Evolutionary conservation across 2,888 invertebrate genomes (phyloP), one percentile per base, ranked within the genome.

Genomic region (Epinotia bilunana): DNA sequence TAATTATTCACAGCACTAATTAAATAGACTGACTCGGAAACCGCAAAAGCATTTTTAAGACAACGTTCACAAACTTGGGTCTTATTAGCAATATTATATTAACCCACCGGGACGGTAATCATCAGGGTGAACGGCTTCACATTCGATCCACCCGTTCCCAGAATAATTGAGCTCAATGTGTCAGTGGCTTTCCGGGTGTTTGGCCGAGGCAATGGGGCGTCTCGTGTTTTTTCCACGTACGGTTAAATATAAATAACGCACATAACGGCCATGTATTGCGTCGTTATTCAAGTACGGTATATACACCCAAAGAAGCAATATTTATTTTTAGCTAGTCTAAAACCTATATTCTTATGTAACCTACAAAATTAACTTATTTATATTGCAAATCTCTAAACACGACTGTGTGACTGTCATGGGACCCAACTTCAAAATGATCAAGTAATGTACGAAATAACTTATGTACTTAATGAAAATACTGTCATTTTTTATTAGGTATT

Each of bases 111-210:
- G 53, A 61, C 39, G 33, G 74, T 69, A 70, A 74, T 69, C 33
- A 57, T 74, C 11, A 61, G 49, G 58, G 69, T 46, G 58, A 58
- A 73, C 57, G 69, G 57, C 67, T 33, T 58, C 62, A 46, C 20
- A 73, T 73, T 68, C 55, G 68, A 62, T 69, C 68, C 64, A 67
- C 60, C 74, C 57, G 69, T 70, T 64, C 58, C 39, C 16, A 43
- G 63, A 74, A 74, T 74, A 74, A 74, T 74, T 74, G 63, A 68
- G 69, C 57, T 39, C 62, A 63, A 64, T 58, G 69, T 58, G 69
- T 64, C 74, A 20, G 74, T 63, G 55, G 62, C 63, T 74, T 62
- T 62, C 69, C 62, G 55, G 39, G 53, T 12, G 53, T 53, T 73
- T 62, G 46, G 67, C 61, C 67, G 53, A 33, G 43, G 53, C 53